Evolutionary conservation across 2,888 invertebrate genomes (phyloP), one percentile per base, ranked within the genome.

Genomic region (Ptycholaimellus sp.): DNA sequence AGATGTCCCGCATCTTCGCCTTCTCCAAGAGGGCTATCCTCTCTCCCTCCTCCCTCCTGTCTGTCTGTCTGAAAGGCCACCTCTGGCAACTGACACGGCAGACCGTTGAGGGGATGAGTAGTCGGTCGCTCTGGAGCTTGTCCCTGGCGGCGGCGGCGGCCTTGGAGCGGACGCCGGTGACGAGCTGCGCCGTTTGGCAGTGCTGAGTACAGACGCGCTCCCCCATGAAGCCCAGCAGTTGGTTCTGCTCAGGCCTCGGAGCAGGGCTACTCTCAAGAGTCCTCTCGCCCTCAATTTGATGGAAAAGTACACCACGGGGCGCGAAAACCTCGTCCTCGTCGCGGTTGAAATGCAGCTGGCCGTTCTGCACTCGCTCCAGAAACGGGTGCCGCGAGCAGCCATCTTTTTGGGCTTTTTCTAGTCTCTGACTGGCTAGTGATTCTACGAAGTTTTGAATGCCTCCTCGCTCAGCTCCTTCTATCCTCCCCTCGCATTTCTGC

Each of bases 351-450:
- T 85, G 76, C 60, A 85, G 93, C 48, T 80, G 76, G 58, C 81
- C 74, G 1, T 68, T 60, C 1, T 68, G 67, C 43, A 93, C 65
- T 93, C 93, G 9, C 64, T 62, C 77, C 83, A 83, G 56, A 73
- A 74, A 40, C 72, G 67, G 33, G 65, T 63, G 14, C 77, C 76
- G 45, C 75, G 71, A 25, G 68, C 66, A 23, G 69, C 62, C 56
- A 93, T 63, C 36, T 75, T 75, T 62, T 93, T 90, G 0, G 90
- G 85, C 54, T 79, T 78, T n/a, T 61, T 90, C 87, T 37, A 85
- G 65, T 43, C 76, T 70, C 48, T 74, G 73, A 0, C 75, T 72
- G 1, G 74, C 74, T 36, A 90, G 61, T 1, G 87, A 75, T 32
- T 76, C 69, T 30, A 80, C 72, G 59, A 90, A 80, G 73, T 72